These are phyloP conservation scores for Acanthaster planci DNA, from an alignment of 35 echinoderm and acorn worm genomes.

Conservation along the genomic window DNA sequence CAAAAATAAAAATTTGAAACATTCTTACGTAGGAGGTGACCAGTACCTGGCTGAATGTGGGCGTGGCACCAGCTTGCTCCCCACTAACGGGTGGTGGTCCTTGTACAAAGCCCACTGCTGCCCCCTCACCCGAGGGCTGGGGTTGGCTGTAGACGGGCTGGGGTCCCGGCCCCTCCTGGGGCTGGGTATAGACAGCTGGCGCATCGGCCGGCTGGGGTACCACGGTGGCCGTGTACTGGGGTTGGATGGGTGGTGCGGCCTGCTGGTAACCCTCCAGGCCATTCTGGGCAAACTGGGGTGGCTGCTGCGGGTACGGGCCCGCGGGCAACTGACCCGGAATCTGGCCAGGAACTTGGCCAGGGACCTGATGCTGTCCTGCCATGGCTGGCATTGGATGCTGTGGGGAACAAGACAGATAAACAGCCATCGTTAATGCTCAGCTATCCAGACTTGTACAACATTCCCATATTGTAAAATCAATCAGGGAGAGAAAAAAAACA, in stretches of 20 bases:
- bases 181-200: conserved; percentile 52
- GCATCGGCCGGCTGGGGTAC: conserved; percentile 47
- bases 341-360: conserved; percentile 10
- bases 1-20: neutral
- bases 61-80: conserved; percentile 48
- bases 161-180: conserved; percentile 27
- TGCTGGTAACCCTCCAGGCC: conserved; percentile 62
- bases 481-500: too few relatives aligned
- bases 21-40: conserved; percentile 1
- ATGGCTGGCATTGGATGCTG: conserved; percentile 35
- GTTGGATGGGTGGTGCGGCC: conserved; percentile 39
- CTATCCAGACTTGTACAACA: neutral
- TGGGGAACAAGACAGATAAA: neutral
- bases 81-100: conserved; percentile 6
- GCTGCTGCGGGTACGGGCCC: neutral
- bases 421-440: neutral
- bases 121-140: conserved; percentile 48
- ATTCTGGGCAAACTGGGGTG: conserved; percentile 45
- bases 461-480: neutral
- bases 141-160: conserved; percentile 51
- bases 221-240: conserved; percentile 32
- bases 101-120: conserved; percentile 49
- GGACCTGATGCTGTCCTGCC: conserved; percentile 9
- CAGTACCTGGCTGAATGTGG: conserved; percentile 36
- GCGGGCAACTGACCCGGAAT: conserved; percentile 13